Evolutionary conservation across 2,888 invertebrate species (phyloP).

Genomic region (Noctua comes): DNA sequence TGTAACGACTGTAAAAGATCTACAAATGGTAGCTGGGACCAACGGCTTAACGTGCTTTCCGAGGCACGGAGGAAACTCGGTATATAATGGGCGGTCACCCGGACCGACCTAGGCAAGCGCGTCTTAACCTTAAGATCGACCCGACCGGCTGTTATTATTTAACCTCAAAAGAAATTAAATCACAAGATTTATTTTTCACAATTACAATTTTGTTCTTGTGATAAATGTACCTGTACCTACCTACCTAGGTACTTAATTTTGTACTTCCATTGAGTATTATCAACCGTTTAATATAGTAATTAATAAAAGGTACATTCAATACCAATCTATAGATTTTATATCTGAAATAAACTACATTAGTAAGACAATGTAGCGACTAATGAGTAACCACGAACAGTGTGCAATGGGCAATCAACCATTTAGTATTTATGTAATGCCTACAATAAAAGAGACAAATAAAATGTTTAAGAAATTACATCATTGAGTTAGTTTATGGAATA

Average conservation of each 20-base stretch:
- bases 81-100: too few relatives aligned
- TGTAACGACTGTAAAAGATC: too few relatives aligned
- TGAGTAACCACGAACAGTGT: constrained; percentile 3
- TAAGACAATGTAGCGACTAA: constrained; percentile 31
- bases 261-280: neutral
- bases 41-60: too few relatives aligned
- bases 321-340: constrained; percentile 35
- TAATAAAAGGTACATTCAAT: neutral
- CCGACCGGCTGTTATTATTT: too few relatives aligned
- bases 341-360: constrained; percentile 10
- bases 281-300: neutral
- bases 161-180: too few relatives aligned
- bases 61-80: too few relatives aligned
- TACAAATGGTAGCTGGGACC: too few relatives aligned
- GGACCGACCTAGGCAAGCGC: too few relatives aligned
- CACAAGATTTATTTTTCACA: neutral
- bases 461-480: neutral
- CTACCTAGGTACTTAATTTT: neutral
- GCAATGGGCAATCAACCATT: neutral
- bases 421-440: neutral
- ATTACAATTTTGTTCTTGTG: neutral
- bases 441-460: neutral
- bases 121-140: too few relatives aligned
- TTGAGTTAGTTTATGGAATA: neutral
- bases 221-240: neutral